Percentiles rank a stretch among this genome's conserved stretches.
Evolutionary conservation across 2,888 invertebrate genomes (phyloP).

Genomic region (Clitarchus hookeri): DNA sequence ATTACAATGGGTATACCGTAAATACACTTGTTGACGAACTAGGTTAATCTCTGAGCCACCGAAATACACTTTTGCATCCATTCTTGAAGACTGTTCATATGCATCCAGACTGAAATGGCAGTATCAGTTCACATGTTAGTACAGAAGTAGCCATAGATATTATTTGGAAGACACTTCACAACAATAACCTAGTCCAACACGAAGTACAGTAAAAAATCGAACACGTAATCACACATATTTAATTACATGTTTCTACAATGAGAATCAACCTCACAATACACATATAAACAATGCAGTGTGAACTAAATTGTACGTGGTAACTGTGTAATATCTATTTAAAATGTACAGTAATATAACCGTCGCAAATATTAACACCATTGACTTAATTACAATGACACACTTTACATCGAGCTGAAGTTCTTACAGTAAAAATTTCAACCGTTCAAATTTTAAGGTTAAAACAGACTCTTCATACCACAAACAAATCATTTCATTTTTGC

Average conservation of each 20-base stretch:
- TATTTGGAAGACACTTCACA: neutral
- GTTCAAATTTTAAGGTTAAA: neutral
- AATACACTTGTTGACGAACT: neutral
- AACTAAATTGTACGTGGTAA: slow-evolving; percentile 9
- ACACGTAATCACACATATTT: neutral
- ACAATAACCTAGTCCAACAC: neutral
- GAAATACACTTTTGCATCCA: neutral
- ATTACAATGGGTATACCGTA: neutral
- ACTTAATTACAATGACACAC: neutral
- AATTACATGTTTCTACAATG: neutral
- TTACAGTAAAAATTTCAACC: neutral
- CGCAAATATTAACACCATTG: neutral
- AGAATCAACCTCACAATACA: neutral
- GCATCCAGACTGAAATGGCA: neutral
- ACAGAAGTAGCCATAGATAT: neutral
- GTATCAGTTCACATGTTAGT: neutral
- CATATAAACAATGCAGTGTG: neutral
- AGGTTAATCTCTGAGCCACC: neutral
- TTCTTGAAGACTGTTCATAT: neutral
- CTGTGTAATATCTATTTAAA: neutral
- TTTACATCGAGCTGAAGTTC: neutral
- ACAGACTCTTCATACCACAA: neutral
- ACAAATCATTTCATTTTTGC: neutral
- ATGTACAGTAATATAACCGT: neutral
- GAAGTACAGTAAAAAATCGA: neutral